Evolutionary conservation across 2,888 invertebrate genomes (phyloP).

Genomic region (Pasiphila rectangulata): DNA sequence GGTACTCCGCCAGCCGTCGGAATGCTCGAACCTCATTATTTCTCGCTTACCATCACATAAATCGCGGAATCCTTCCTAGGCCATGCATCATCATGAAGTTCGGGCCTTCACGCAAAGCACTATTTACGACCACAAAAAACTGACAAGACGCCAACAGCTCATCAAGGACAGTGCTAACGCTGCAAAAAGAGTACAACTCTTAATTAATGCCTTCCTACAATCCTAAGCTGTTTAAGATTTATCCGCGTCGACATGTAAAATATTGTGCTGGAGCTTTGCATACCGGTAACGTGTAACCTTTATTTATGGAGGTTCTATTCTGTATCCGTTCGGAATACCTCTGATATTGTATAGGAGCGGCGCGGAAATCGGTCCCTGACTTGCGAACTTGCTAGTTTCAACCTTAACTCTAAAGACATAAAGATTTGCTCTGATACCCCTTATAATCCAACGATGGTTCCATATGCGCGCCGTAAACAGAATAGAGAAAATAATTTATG

Average conservation of each 20-base stretch:
- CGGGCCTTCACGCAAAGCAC: conserved; percentile 27
- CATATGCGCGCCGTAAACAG: not conserved
- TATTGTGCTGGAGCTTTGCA: conserved; percentile 32
- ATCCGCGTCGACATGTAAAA: conserved; percentile 39
- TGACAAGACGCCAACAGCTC: conserved; percentile 32
- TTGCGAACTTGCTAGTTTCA: not conserved
- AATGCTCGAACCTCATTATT: conserved; percentile 32
- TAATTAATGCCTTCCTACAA: conserved; percentile 59
- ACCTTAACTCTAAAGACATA: not conserved
- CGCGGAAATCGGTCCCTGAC: no score
- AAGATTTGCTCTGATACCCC: no score
- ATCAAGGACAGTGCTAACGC: conserved; percentile 26
- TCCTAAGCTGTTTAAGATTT: conserved; percentile 40
- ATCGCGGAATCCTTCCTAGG: conserved; percentile 29
- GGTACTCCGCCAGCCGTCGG: conserved; percentile 18
- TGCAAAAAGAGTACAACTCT: conserved; percentile 43
- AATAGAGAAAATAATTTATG: conserved; percentile 24
- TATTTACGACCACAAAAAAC: conserved; percentile 35
- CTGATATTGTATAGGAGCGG: conserved; percentile 26
- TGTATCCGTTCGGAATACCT: conserved; percentile 29
- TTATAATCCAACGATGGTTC: not conserved
- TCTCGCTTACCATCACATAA: conserved; percentile 30
- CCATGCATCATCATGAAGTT: conserved; percentile 28
- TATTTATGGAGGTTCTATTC: conserved; percentile 29
- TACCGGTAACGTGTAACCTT: conserved; percentile 32